Evolutionary conservation across 2,888 invertebrate genomes (phyloP).

Genomic region (Ichneumoninae sp.): DNA sequence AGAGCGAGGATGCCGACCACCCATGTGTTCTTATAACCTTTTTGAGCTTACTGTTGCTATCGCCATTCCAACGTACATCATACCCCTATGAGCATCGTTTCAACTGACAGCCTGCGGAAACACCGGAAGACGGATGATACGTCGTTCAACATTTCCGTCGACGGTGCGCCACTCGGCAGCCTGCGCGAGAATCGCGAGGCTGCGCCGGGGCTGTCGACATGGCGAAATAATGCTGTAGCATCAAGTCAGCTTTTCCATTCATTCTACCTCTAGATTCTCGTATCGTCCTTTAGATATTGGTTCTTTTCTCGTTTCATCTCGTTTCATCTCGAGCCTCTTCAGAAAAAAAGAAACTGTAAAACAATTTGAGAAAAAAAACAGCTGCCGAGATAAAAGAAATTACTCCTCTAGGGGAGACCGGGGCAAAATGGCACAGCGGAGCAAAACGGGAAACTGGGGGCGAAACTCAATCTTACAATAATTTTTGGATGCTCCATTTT

Average conservation of each 20-base stretch:
- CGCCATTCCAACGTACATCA: constrained; percentile 7
- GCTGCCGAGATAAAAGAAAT: not conserved
- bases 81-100: constrained; percentile 18
- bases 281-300: not conserved
- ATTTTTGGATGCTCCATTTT: too few species aligned
- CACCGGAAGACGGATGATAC: constrained; percentile 50
- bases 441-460: too few species aligned
- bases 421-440: too few species aligned
- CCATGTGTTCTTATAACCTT: constrained; percentile 1
- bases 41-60: constrained; percentile 4
- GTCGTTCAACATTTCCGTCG: constrained; percentile 51
- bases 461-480: too few species aligned
- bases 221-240: constrained; percentile 39
- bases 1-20: not conserved
- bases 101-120: constrained; percentile 49
- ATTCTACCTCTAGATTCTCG: constrained; percentile 8
- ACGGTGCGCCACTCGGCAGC: constrained; percentile 21
- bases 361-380: not conserved
- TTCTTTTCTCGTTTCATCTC: not conserved
- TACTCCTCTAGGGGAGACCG: not conserved
- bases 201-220: constrained; percentile 47
- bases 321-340: not conserved
- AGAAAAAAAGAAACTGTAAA: not conserved
- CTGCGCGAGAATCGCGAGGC: constrained; percentile 6
- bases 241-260: constrained; percentile 36